These are phyloP conservation scores for Pteruthius melanotis DNA, from an alignment of 2,113 vertebrate genomes.

Conservation along the genomic window DNA sequence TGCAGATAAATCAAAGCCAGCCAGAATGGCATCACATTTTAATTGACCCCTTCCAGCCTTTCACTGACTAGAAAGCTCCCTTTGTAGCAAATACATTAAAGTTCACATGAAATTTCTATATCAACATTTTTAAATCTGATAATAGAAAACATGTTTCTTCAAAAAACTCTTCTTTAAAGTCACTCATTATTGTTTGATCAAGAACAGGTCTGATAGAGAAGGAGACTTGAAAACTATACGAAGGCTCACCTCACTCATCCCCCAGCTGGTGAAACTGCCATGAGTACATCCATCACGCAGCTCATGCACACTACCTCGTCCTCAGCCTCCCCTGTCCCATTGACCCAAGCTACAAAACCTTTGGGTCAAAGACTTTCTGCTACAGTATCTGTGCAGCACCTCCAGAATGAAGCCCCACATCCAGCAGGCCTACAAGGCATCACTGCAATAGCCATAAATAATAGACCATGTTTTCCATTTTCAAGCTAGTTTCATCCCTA, in stretches of 20 bases:
- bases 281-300: accelerated
- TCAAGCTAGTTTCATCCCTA: not conserved
- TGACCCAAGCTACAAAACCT: not conserved
- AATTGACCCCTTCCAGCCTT: not conserved
- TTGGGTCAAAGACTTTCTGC: not conserved
- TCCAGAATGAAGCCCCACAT: not conserved
- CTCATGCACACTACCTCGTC: not conserved
- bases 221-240: not conserved
- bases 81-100: not conserved
- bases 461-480: not conserved
- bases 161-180: not conserved
- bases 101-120: not conserved
- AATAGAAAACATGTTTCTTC: not conserved
- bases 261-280: not conserved
- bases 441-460: not conserved
- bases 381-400: not conserved
- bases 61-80: not conserved
- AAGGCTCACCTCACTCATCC: not conserved
- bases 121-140: not conserved
- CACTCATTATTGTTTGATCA: not conserved
- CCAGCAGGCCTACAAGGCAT: not conserved
- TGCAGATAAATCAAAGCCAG: not conserved
- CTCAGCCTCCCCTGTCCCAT: not conserved
- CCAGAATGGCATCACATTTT: not conserved
- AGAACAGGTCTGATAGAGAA: not conserved